phyloP scores from a whole-genome alignment of 2,113 vertebrate genomes.

The Pungitius pungitius region DNA sequence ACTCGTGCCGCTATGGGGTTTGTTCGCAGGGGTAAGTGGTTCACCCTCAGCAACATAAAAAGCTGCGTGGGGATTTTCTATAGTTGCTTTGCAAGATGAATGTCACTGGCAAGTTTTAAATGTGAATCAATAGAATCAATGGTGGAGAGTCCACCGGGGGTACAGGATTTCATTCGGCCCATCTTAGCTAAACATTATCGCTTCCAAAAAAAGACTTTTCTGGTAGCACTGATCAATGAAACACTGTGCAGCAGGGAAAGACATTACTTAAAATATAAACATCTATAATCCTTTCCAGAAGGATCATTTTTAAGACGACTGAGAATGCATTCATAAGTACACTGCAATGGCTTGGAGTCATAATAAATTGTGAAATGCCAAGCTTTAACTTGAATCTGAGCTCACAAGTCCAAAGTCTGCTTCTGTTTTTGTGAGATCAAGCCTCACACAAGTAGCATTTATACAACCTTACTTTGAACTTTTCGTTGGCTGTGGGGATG shows the following conservation, averaged over 20 bases:
- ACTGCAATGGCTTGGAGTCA: background rate
- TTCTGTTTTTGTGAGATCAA: constrained; percentile 24
- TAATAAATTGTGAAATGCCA: constrained; percentile 19
- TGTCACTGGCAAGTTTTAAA: background rate
- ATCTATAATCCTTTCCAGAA: constrained; percentile 2
- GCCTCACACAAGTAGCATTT: constrained; percentile 38
- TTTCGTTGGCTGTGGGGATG: constrained; percentile 31
- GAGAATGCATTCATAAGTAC: constrained; percentile 4
- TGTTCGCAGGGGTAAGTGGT: constrained; percentile 11
- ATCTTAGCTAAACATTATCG: constrained; percentile 7
- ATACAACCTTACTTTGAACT: constrained; percentile 46
- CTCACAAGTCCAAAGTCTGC: background rate
- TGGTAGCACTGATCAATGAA: background rate
- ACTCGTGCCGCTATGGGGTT: constrained; percentile 32
- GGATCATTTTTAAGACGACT: background rate
- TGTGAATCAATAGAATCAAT: constrained; percentile 7
- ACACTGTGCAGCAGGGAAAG: background rate
- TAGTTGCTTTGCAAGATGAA: constrained; percentile 9
- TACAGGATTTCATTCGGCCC: background rate
- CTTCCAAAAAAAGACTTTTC: background rate
- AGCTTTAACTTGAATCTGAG: background rate
- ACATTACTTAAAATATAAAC: background rate
- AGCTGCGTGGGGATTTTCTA: background rate
- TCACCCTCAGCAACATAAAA: background rate
- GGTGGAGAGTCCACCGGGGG: background rate